Base-by-base conservation (phyloP, 1,140 invertebrate genomes). In the Bathynomus jamesi region DNA sequence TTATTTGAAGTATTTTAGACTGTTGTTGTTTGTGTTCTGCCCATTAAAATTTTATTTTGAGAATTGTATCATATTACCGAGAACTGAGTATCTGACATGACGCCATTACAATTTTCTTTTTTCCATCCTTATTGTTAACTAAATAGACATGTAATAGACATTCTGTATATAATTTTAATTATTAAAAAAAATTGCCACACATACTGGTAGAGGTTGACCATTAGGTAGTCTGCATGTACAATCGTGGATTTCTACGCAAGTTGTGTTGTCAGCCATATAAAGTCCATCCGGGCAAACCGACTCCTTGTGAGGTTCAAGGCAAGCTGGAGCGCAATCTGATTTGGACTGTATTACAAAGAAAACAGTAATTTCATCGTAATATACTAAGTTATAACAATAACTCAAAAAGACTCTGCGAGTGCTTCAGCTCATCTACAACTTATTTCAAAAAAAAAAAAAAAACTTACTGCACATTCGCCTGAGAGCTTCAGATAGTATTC, bases 221-320 rank as follows among this genome's bases (percentile, higher is more conserved):
- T 86, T 81, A 11, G 85, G 80, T 27, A 87, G 85, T 28, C 84
- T 81, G 78, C 91, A 93, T 3, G 87, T 87, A 78, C 91, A 93
- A 70, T 91, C 88, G 25, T 85, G 83, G 1, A 84, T 77, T 4
- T 85, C 80, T 5, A 93, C 89, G 78, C 92, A 94, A 0, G 86
- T 88, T 0, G 83, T 78, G 40, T 84, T 81, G 78, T 92, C 89
- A 13, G 87, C 82, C 89, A 89, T 91, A 24, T 86, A 81, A 75
- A 82, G 78, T 46, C 84, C 78, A 4, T 65, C 53, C 0, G 80
- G 77, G 69, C 86, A 86, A 0, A 73, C 67, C 2, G 67, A 29
- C 17, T 66, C 64, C 8, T 71, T 67, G 27, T 73, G 29, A 0
- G 74, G 28, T 62, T 61, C 82, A 66, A 78, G 79, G 81, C 80